phyloP scores from a whole-genome alignment of 2,888 invertebrate species.

The Seira musarum region DNA sequence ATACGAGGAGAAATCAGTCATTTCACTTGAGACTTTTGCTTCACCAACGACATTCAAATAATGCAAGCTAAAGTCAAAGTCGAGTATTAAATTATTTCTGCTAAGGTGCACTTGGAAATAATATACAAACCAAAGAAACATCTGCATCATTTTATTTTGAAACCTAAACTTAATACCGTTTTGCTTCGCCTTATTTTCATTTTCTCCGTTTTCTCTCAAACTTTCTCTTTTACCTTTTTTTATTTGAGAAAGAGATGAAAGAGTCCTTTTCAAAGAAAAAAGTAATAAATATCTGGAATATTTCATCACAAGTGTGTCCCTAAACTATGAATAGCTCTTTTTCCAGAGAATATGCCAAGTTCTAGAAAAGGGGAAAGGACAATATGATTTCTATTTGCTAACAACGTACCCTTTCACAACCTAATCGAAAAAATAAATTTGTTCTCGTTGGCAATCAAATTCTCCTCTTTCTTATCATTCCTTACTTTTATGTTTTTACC shows the following conservation, averaged over 20 bases:
- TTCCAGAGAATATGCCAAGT: background rate
- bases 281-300: slow-evolving; percentile 13
- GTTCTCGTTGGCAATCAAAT: background rate
- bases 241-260: background rate
- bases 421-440: background rate
- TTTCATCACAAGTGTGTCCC: background rate
- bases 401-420: background rate
- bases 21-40: no score
- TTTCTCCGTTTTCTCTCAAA: background rate
- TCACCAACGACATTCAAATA: no score
- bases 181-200: no score
- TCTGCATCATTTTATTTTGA: no score
- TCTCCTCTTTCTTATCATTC: background rate
- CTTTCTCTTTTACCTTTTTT: slow-evolving; percentile 4
- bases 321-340: slow-evolving; percentile 1
- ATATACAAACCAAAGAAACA: no score
- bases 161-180: no score
- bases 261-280: background rate
- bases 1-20: no score
- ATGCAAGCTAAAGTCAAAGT: no score
- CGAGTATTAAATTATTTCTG: no score
- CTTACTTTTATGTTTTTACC: background rate
- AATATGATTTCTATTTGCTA: background rate
- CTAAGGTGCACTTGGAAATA: no score
- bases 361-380: background rate